A percentile compares a stretch with the other conserved stretches of the same genome.
phyloP scores from a whole-genome alignment of 2,797 vertebrate species.

The Chloroceryle amazona region DNA sequence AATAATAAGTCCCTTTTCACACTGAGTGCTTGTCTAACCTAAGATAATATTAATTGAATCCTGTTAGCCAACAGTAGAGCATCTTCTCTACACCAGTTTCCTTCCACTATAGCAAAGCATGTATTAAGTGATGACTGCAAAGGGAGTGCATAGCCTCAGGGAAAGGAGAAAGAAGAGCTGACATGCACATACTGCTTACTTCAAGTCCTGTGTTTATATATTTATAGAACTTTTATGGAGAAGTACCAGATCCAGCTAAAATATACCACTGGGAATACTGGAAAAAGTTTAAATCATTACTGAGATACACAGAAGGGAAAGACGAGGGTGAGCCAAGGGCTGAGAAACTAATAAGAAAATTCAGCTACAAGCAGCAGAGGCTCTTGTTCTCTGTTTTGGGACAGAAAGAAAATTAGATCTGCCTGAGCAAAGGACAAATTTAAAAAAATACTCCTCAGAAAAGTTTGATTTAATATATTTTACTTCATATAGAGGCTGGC shows the following conservation, averaged over 20 bases:
- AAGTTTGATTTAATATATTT: background rate
- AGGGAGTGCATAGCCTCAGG: background rate
- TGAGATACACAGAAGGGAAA: background rate
- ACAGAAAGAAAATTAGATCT: background rate
- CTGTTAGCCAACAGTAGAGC: background rate
- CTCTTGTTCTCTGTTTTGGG: background rate
- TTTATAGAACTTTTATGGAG: conserved; percentile 2
- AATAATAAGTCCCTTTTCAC: background rate
- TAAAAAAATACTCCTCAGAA: background rate
- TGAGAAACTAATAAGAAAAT: conserved; percentile 20
- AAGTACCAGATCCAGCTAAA: background rate
- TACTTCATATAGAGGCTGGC: background rate
- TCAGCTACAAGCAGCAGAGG: conserved; percentile 5
- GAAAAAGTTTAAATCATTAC: background rate
- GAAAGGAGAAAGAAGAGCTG: background rate
- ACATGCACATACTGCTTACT: background rate
- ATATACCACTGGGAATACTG: background rate
- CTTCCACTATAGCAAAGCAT: background rate
- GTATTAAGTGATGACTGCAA: background rate
- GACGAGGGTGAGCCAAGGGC: background rate
- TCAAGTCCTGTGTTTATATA: background rate
- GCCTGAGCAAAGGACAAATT: background rate
- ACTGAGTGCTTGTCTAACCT: background rate
- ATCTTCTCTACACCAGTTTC: background rate
- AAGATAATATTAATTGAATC: background rate